phyloP scores from a whole-genome alignment of 2,888 invertebrate genomes.

The Augochlorella aurata region DNA sequence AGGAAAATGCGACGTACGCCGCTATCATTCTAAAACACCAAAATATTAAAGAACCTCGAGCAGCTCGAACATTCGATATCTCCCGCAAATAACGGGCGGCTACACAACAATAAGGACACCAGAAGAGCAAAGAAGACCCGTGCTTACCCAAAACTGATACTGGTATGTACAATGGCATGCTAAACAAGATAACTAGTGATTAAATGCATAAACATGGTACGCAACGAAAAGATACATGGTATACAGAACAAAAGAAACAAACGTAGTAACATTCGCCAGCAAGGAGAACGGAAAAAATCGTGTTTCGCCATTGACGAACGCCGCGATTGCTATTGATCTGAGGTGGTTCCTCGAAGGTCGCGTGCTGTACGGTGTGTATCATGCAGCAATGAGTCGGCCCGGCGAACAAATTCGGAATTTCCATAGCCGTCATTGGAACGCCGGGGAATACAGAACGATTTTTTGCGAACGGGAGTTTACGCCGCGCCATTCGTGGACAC shows the following conservation, averaged over 20 bases:
- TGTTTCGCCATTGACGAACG: constrained; percentile 32
- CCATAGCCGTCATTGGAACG: constrained; percentile 7
- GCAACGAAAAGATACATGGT: constrained; percentile 22
- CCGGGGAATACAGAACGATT: neutral
- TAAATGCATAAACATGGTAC: constrained; percentile 42
- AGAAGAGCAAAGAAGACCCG: constrained; percentile 16
- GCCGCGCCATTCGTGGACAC: neutral
- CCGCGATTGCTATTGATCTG: constrained; percentile 23
- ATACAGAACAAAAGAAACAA: constrained; percentile 11
- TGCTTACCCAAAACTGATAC: constrained; percentile 38
- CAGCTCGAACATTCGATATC: neutral
- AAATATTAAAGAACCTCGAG: neutral
- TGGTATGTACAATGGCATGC: constrained; percentile 42
- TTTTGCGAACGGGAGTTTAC: neutral
- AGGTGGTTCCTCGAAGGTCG: constrained; percentile 19
- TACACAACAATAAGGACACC: neutral
- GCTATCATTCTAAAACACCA: too few relatives aligned
- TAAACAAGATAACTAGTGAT: constrained; percentile 50
- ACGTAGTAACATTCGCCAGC: constrained; percentile 27
- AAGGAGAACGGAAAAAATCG: neutral
- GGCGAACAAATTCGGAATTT: constrained; percentile 11
- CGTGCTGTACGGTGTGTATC: constrained; percentile 35
- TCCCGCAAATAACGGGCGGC: neutral
- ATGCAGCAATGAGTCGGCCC: constrained; percentile 30
- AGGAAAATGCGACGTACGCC: neutral